These are phyloP conservation scores for Troides helena DNA, from an alignment of 2,888 invertebrate genomes.

Conservation along the genomic window DNA sequence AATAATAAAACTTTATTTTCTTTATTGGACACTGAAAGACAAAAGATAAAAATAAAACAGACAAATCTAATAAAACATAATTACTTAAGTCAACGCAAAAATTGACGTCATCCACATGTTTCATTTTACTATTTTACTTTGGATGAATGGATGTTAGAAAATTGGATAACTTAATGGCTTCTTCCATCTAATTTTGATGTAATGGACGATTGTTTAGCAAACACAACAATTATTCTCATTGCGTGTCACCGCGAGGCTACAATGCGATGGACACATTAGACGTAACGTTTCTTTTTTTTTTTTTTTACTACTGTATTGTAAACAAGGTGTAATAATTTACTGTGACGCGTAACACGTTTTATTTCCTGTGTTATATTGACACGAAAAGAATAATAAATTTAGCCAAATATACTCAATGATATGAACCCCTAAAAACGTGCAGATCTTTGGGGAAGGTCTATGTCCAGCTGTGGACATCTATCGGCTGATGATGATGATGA, in stretches of 20 bases:
- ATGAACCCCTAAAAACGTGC: too few relatives aligned
- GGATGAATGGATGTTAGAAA: too few relatives aligned
- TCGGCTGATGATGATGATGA: too few relatives aligned
- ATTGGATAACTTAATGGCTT: neutral
- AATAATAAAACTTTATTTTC: too few relatives aligned
- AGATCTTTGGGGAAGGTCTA: too few relatives aligned
- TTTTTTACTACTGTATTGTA: conserved; percentile 3
- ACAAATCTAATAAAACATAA: too few relatives aligned
- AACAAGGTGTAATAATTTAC: neutral
- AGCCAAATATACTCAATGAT: neutral
- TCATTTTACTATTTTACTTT: too few relatives aligned
- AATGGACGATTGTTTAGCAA: conserved; percentile 4
- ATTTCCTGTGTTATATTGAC: neutral
- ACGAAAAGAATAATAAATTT: neutral
- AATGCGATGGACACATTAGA: conserved; percentile 3
- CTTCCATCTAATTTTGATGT: conserved; percentile 9
- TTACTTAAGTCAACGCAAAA: too few relatives aligned
- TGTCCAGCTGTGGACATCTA: too few relatives aligned
- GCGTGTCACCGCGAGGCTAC: conserved; percentile 9
- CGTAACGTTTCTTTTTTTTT: conserved; percentile 5
- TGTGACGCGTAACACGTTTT: neutral
- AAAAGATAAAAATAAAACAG: too few relatives aligned
- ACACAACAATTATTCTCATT: conserved; percentile 18
- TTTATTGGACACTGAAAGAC: too few relatives aligned
- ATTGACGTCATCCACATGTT: too few relatives aligned